phyloP scores from a whole-genome alignment of 2,888 invertebrate genomes.

The Xylota segnis region DNA sequence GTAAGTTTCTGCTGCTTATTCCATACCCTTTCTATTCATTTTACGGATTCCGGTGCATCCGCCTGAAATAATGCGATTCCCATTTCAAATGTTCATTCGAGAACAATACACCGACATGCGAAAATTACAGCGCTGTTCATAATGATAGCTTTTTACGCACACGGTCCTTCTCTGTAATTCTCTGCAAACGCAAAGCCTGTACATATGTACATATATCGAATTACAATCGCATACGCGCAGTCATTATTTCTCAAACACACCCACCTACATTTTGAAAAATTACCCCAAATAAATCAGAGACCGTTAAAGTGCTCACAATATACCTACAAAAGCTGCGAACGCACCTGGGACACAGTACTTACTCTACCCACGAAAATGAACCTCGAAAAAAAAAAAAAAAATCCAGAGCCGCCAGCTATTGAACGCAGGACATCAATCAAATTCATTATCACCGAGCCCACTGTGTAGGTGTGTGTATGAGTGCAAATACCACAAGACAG shows the following conservation, averaged over 20 bases:
- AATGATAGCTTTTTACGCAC: background rate
- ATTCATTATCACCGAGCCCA: constrained; percentile 42
- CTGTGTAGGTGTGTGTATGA: background rate
- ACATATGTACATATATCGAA: background rate
- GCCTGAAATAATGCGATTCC: background rate
- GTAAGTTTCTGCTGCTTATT: too few species aligned
- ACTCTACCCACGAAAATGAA: background rate
- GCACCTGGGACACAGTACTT: constrained; percentile 31
- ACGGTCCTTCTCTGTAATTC: too few species aligned
- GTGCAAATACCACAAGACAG: constrained; percentile 9
- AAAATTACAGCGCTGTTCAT: background rate
- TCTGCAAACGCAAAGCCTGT: too few species aligned
- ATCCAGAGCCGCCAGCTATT: constrained; percentile 17
- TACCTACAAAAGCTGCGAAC: background rate
- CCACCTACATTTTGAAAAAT: constrained; percentile 22
- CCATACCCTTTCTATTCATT: too few species aligned
- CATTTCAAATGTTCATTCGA: background rate
- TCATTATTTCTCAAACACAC: background rate
- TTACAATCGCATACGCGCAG: background rate
- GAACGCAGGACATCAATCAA: constrained; percentile 64
- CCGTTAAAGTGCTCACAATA: constrained; percentile 39
- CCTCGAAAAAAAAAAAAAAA: background rate
- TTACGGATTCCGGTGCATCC: background rate
- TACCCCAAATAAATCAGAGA: constrained; percentile 61
- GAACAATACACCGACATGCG: background rate